Base-by-base conservation (phyloP, 2,113 vertebrate genomes). In the Meleagris gallopavo region DNA sequence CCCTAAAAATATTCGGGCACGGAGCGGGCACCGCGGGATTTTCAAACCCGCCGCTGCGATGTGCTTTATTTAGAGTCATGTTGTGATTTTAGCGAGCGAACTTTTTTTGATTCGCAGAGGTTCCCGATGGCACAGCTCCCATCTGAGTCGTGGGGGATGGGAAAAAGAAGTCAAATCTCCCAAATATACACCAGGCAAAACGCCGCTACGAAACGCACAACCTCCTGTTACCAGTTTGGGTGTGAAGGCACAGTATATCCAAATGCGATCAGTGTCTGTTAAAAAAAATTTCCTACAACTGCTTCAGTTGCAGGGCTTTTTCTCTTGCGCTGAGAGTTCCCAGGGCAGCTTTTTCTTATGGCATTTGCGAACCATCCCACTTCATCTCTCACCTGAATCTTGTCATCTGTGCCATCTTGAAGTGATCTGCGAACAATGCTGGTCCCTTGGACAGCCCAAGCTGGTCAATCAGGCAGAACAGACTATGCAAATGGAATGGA, bases 391-490 rank as follows among this genome's bases (percentile, higher is more conserved):
- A 98, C 98, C 98, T 98, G 98, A 97, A 96, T 94, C 97, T 96
- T 97, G 98, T 98, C 98, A 98, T 97, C 97, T 95, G 95, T 95
- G 96, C 97, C 98, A 97, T 98, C 98, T 97, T 96, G 95, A 95
- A 97, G 97, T 97, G 98, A 98, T 98, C 97, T 97, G 94, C 77
- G 97, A 98, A 98, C 98, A 98, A 98, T 98, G 95, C 97, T 74
- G 93, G 86, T 96, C 97, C 96, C 97, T 92, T 92, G 95, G 95
- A 93, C 96, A 94, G 97, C 93, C 97, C 97, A 94, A 97, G 97
- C 97, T 96, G 98, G 98, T 97, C 98, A 98, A 89, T 98, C 98
- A 98, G 97, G 98, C 98, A 98, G 98, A 98, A 98, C 98, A 97
- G 98, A 97, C 98, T 98, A 98, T 98, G 98, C 98, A 98, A 99